Base-by-base conservation (phyloP, 2,888 invertebrate species). In the Penaeus monodon region DNA sequence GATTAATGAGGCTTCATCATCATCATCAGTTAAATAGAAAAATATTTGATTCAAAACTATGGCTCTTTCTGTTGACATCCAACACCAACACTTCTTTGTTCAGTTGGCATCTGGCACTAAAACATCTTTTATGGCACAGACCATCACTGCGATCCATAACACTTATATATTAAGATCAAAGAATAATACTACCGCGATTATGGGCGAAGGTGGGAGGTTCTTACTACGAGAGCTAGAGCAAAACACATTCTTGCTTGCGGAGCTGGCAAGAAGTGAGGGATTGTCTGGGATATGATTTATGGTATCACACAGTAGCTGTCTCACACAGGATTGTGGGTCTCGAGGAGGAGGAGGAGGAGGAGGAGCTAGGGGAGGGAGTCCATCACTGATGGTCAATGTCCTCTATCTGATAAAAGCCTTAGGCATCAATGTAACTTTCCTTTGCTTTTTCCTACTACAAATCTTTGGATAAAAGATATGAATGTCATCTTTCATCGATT, bases 31-130 rank as follows among this genome's bases (percentile, higher is more conserved):
- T 73, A 63, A 82, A 82, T 82, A 82, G 81, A 82, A 82, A 82
- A 82, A 82, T 82, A 82, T 73, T 33, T 57, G 81, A 82, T 82
- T 82, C 57, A 73, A 82, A 73, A 82, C 70, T 82, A 70, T 57
- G 73, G 70, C 73, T 73, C 63, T 82, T 70, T 73, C 73, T 73
- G 70, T 73, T 82, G 73, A 82, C 81, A 82, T 63, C 81, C 33
- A 82, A 82, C 73, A 73, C 81, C 73, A 73, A 82, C 81, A 82
- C 57, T 14, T 57, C 81, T 63, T 73, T 73, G 70, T 68, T 44
- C 70, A 68, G 49, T 82, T 57, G 38, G 81, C 81, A 82, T 82
- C 49, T 82, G 73, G 33, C 49, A 82, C 81, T 63, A 82, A 57
- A 57, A 73, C 68, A 63, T 57, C 70, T 73, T 82, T 73, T 82